Conservation (phyloP, 2,888 invertebrate genomes). For the Dione vanillae region DNA sequence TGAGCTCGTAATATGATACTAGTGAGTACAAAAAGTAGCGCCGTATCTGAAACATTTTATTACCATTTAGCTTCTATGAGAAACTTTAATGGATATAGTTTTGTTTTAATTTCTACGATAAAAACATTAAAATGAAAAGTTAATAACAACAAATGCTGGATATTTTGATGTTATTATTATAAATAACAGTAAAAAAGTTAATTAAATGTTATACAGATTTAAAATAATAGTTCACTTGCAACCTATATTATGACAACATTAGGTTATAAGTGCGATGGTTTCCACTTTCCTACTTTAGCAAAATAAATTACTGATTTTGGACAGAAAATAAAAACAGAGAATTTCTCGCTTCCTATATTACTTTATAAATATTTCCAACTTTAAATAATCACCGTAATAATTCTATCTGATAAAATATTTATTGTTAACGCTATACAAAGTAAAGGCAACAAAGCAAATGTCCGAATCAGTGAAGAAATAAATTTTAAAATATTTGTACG, state of each 20-base stretch:
- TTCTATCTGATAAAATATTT: neutral
- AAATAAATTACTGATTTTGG: too few species aligned
- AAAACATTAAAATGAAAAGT: conserved; percentile 10
- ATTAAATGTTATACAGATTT: too few species aligned
- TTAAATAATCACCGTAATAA: too few species aligned
- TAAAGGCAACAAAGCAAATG: neutral
- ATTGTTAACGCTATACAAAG: conserved; percentile 2
- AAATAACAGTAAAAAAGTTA: neutral
- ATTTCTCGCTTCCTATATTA: too few species aligned
- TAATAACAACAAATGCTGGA: neutral
- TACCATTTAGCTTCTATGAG: conserved; percentile 17
- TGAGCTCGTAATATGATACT: conserved; percentile 8
- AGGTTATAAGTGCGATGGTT: too few species aligned
- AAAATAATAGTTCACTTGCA: too few species aligned
- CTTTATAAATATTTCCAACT: too few species aligned
- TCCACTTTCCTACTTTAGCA: too few species aligned
- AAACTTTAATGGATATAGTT: conserved; percentile 12
- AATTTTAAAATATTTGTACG: neutral
- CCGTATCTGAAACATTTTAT: conserved; percentile 37
- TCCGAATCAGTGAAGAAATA: neutral
- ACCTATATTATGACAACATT: too few species aligned
- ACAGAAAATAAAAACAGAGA: too few species aligned
- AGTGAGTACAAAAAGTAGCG: conserved; percentile 15
- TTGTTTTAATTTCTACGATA: conserved; percentile 17
- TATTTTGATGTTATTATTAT: neutral